Conservation (phyloP, 2,797 vertebrate species). For the Bradypodion ventrale region DNA sequence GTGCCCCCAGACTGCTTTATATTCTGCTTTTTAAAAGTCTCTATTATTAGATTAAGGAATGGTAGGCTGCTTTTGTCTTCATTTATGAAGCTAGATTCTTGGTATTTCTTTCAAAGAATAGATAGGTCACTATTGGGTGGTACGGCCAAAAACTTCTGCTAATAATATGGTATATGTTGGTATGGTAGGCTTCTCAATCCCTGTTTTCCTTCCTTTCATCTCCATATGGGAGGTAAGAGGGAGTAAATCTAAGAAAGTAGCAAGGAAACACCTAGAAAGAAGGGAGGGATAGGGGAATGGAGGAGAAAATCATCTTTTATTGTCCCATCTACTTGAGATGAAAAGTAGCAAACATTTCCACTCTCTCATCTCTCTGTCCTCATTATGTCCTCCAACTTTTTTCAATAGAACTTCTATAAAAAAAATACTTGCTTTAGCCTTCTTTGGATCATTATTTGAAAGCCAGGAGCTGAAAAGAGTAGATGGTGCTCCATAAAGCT, state of each 20-base stretch:
- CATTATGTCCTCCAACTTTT: neutral
- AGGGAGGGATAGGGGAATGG: neutral
- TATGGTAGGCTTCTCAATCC: conserved; percentile 67
- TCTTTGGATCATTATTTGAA: conserved; percentile 32
- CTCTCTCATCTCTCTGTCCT: rapidly evolving
- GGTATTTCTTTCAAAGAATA: conserved; percentile 9
- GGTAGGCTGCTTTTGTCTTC: neutral
- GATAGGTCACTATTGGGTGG: conserved; percentile 57
- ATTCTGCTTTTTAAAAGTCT: neutral
- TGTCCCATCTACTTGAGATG: neutral
- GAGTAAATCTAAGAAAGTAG: conserved; percentile 58
- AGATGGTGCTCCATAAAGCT: conserved; percentile 19
- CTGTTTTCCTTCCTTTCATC: conserved; percentile 49
- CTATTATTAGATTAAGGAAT: conserved; percentile 6
- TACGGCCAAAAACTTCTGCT: conserved; percentile 50
- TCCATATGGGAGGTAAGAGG: conserved; percentile 27
- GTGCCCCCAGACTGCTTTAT: neutral
- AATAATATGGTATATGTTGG: conserved; percentile 61
- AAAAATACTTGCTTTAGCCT: conserved; percentile 17
- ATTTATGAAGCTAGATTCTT: neutral
- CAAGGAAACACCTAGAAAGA: conserved; percentile 60
- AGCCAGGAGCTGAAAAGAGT: conserved; percentile 24
- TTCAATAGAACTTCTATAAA: conserved; percentile 16
- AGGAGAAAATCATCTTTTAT: conserved; percentile 15
- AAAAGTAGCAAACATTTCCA: neutral